Evolutionary conservation across 2,888 invertebrate species (phyloP).

Genomic region (Dasypogon diadema): DNA sequence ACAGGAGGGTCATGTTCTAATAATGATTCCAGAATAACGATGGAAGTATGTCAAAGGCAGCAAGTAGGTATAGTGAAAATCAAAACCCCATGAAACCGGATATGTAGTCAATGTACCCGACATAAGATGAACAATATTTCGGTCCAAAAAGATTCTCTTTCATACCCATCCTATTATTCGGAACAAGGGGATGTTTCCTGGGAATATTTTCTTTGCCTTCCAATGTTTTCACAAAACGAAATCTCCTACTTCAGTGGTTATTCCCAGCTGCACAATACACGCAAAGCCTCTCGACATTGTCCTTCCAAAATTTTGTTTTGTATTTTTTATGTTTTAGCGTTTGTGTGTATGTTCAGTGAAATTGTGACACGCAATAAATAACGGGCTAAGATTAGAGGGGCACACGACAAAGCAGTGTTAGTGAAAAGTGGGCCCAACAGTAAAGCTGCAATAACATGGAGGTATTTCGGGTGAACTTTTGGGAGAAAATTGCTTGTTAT

Average conservation of each 20-base stretch:
- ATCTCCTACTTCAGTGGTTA: conserved; percentile 7
- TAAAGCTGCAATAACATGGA: conserved; percentile 28
- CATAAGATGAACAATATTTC: neutral
- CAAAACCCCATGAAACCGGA: conserved; percentile 3
- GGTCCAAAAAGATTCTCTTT: neutral
- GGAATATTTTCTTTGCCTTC: neutral
- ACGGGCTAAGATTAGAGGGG: neutral
- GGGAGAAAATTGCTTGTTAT: conserved; percentile 15
- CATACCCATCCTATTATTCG: neutral
- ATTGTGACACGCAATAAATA: conserved; percentile 45
- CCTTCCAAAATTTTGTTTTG: conserved; percentile 12
- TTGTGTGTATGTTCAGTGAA: conserved; percentile 31
- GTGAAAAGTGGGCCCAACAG: neutral
- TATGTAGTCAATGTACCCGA: neutral
- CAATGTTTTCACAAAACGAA: neutral
- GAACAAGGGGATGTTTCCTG: neutral
- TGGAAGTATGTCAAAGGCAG: neutral
- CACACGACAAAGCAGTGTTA: neutral
- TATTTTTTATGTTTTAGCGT: neutral
- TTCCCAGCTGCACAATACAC: conserved; percentile 11
- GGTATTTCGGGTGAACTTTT: conserved; percentile 7
- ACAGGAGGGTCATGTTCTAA: neutral
- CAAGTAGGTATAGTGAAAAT: neutral
- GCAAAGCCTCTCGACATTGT: conserved; percentile 4
- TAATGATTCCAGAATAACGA: neutral